phyloP scores from a whole-genome alignment of 2,888 invertebrate species.

The Neoitamus cyanurus region DNA sequence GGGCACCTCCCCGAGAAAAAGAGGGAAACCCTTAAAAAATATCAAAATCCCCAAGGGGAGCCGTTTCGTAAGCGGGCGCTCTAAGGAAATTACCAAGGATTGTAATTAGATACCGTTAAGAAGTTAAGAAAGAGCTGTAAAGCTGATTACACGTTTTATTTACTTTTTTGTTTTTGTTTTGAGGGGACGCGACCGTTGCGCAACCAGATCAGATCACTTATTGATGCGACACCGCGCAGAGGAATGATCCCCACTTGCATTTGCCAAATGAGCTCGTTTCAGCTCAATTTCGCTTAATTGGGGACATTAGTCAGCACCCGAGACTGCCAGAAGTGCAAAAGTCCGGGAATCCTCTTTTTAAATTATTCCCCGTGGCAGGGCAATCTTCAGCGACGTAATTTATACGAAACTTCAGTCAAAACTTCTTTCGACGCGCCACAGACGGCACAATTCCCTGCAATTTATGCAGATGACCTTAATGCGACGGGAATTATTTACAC shows the following conservation, averaged over 20 bases:
- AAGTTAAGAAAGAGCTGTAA: too few relatives aligned
- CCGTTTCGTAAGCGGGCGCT: background rate
- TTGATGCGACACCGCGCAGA: background rate
- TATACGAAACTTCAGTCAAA: background rate
- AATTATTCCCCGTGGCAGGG: background rate
- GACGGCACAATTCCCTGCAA: background rate
- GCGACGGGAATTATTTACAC: background rate
- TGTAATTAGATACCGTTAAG: background rate
- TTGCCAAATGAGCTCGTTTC: background rate
- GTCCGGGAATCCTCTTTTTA: background rate
- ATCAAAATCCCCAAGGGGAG: background rate
- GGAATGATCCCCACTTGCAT: background rate
- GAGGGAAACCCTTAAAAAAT: background rate
- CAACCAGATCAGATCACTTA: background rate
- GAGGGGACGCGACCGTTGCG: background rate
- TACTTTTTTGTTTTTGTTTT: too few relatives aligned
- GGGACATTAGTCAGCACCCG: background rate
- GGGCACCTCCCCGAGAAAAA: background rate
- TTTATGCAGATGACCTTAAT: slow-evolving; percentile 1
- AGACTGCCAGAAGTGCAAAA: background rate
- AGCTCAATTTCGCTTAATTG: background rate
- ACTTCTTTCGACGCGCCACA: background rate
- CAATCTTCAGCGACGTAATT: background rate
- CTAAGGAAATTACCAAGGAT: background rate
- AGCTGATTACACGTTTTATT: too few relatives aligned